Conservation (phyloP, 2,113 vertebrate genomes). For the Trichomycterus rosablanca region DNA sequence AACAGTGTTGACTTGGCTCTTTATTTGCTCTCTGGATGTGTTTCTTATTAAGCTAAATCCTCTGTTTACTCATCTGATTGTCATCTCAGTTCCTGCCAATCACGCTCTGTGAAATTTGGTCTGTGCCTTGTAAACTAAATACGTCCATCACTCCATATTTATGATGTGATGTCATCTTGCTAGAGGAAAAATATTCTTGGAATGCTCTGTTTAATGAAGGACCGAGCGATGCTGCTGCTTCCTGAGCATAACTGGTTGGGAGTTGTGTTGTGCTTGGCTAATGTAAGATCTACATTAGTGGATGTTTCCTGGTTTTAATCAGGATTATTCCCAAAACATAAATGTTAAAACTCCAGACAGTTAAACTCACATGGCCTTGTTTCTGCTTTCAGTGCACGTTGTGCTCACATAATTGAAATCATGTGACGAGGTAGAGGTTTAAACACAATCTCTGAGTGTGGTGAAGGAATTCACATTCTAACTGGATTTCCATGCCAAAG, state of each 20-base stretch:
- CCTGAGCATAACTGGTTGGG: slow-evolving; percentile 48
- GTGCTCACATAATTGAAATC: too few relatives aligned
- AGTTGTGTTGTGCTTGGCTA: slow-evolving; percentile 59
- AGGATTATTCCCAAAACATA: background rate
- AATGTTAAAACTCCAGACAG: background rate
- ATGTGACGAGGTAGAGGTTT: too few relatives aligned
- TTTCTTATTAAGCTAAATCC: too few relatives aligned
- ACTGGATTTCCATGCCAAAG: slow-evolving; percentile 25
- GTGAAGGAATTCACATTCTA: slow-evolving; percentile 16
- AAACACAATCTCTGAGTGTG: too few relatives aligned
- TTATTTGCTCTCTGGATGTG: too few relatives aligned
- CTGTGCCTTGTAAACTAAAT: too few relatives aligned
- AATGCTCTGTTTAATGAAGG: slow-evolving; percentile 49
- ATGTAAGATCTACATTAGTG: slow-evolving; percentile 37
- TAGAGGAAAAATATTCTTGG: slow-evolving; percentile 22
- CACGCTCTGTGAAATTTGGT: too few relatives aligned
- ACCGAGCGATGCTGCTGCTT: slow-evolving; percentile 42
- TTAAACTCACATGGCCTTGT: slow-evolving; percentile 8
- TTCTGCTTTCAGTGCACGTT: slow-evolving; percentile 2
- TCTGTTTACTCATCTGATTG: too few relatives aligned
- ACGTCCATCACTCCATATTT: background rate
- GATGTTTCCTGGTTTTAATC: slow-evolving; percentile 28
- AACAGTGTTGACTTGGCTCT: too few relatives aligned
- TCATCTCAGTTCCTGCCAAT: too few relatives aligned
- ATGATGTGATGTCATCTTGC: slow-evolving; percentile 23